Evolutionary conservation across 2,113 vertebrate genomes (phyloP), one percentile per base, ranked within the genome.

Genomic region (Reinhardtius hippoglossoides): DNA sequence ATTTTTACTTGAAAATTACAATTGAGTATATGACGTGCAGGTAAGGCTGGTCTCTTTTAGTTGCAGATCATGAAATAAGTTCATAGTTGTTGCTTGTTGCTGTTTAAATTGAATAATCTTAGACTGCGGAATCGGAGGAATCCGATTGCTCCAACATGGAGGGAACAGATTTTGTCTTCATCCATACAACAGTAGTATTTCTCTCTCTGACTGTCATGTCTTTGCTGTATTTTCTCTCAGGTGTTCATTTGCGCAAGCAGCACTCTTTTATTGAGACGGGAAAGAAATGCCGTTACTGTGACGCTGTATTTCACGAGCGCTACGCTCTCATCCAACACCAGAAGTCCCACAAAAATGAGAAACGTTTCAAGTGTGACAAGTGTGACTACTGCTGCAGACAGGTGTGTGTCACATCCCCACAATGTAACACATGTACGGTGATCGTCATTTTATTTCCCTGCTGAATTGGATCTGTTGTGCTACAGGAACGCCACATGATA

Each of bases 271-370:
- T 99, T 3, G 98, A 99, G 74, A 97, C 95, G 78, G 98, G 98
- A 86, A 97, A 98, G 92, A 99, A 98, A 85, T 99, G 98, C n/a
- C 97, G 97, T 56, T 99, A 99, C 82, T 99, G 98, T 1, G 97
- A 99, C 0, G 97, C 97, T 0, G 97, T 99, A 16, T 99, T 99
- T 85, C 98, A 99, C 1, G 98, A 99, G 90, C 95, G 97, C 21
- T 99, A 99, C 2, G 98, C 97, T 84, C 97, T 99, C 70, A 99
- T 99, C 82, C 98, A 99, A 84, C 98, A 99, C 78, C 98, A 99
- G 85, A 99, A 99, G 89, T 97, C 97, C 55, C 98, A 99, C 92
- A 99, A 99, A 92, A 99, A 99, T 0, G 97, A 99, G 93, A 99
- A 99, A 79, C 96, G 98, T 76, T 99, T 99, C 91, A 99, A 98